Evolutionary conservation across 2,888 invertebrate genomes (phyloP).

Genomic region (Apamea sordens): DNA sequence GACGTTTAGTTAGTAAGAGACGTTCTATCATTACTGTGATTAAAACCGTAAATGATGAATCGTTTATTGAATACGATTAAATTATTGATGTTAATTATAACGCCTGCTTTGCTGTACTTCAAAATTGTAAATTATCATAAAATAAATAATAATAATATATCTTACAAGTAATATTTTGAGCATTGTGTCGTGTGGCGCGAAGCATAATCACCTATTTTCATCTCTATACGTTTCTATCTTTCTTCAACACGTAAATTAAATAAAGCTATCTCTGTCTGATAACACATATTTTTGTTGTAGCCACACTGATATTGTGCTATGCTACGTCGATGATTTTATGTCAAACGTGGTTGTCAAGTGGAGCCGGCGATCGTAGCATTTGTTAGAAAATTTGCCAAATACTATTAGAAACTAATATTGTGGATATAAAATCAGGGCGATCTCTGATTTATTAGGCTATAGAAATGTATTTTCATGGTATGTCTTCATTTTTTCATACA

Average conservation of each 20-base stretch:
- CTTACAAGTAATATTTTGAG: not conserved
- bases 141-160: not conserved
- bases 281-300: conserved; percentile 39
- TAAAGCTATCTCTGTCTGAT: not conserved
- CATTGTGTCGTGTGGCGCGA: too few relatives aligned
- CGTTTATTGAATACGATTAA: not conserved
- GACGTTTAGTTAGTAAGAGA: conserved; percentile 36
- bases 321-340: conserved; percentile 84
- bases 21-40: not conserved
- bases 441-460: conserved; percentile 60
- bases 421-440: conserved; percentile 58
- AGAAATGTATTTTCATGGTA: conserved; percentile 79
- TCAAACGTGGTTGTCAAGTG: conserved; percentile 74
- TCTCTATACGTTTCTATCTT: not conserved
- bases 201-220: not conserved
- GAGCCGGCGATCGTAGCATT: conserved; percentile 66
- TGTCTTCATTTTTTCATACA: conserved; percentile 64
- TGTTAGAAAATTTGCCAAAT: conserved; percentile 53
- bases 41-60: not conserved
- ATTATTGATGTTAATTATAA: not conserved
- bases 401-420: conserved; percentile 55
- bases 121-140: not conserved
- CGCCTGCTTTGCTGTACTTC: too few relatives aligned
- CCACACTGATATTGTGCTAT: conserved; percentile 63
- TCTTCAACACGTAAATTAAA: not conserved